A percentile compares a stretch with the other conserved stretches of the same genome.
Conservation (phyloP, 1,140 invertebrate species). For the Belonocnema kinseyi region DNA sequence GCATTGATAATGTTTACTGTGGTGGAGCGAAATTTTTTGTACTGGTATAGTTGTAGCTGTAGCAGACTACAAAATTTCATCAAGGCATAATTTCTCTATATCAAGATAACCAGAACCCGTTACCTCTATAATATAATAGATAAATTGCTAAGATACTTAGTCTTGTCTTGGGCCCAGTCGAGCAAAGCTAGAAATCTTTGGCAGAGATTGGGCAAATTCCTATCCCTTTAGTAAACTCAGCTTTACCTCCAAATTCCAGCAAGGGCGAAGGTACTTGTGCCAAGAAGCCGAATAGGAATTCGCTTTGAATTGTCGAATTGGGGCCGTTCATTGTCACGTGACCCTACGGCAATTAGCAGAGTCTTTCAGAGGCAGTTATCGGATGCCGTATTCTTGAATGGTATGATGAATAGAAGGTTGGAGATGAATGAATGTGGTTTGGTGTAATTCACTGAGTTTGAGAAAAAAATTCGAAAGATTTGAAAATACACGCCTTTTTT, state of each 20-base stretch:
- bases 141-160: conserved; percentile 23
- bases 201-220: conserved; percentile 19
- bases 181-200: conserved; percentile 21
- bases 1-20: too few relatives aligned
- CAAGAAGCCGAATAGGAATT: conserved; percentile 29
- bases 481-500: neutral
- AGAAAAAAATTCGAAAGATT: too few relatives aligned
- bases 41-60: too few relatives aligned
- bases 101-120: too few relatives aligned
- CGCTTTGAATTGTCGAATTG: conserved; percentile 21
- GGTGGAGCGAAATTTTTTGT: too few relatives aligned
- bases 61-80: too few relatives aligned
- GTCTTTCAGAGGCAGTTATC: conserved; percentile 24
- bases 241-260: neutral
- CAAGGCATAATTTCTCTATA: too few relatives aligned
- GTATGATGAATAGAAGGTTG: neutral
- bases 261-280: neutral
- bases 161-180: neutral
- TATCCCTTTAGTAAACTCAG: conserved; percentile 19
- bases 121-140: neutral
- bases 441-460: neutral
- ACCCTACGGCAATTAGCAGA: conserved; percentile 22
- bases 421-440: conserved; percentile 11
- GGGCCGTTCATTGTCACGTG: conserved; percentile 23
- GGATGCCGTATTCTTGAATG: neutral